Percentiles rank a stretch among this genome's conserved stretches.
phyloP scores from a whole-genome alignment of 2,888 invertebrate species.

The Erebia epiphron region DNA sequence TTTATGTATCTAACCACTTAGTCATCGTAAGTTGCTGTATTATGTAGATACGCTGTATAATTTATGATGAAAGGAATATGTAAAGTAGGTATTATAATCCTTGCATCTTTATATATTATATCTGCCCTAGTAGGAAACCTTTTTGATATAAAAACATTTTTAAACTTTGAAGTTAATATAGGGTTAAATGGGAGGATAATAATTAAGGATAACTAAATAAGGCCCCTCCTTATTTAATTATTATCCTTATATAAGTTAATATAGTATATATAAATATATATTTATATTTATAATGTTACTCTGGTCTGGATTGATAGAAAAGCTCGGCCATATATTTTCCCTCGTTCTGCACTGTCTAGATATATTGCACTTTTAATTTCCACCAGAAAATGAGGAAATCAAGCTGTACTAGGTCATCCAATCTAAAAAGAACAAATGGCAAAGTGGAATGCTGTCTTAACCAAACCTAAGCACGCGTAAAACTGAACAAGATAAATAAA shows the following conservation, averaged over 20 bases:
- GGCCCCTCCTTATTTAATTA: too few relatives aligned
- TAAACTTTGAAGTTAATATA: too few relatives aligned
- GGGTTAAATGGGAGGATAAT: too few relatives aligned
- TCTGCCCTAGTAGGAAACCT: neutral
- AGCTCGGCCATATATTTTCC: neutral
- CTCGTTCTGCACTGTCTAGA: too few relatives aligned
- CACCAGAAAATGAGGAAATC: too few relatives aligned
- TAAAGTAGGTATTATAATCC: neutral
- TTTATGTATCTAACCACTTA: conserved; percentile 4
- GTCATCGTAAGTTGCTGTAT: conserved; percentile 8
- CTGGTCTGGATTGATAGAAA: neutral
- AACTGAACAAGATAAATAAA: conserved; percentile 9
- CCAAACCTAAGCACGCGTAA: neutral
- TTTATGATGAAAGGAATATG: neutral
- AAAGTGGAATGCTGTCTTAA: neutral
- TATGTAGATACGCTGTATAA: conserved; percentile 1
- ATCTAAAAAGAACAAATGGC: neutral
- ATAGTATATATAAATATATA: too few relatives aligned
- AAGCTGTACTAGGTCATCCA: neutral
- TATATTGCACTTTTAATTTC: too few relatives aligned
- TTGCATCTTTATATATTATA: neutral
- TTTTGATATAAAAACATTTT: neutral
- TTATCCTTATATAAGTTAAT: too few relatives aligned
- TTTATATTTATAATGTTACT: neutral
- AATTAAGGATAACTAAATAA: too few relatives aligned